Base-by-base conservation (phyloP, 2,888 invertebrate species). In the Folsomia candida region DNA sequence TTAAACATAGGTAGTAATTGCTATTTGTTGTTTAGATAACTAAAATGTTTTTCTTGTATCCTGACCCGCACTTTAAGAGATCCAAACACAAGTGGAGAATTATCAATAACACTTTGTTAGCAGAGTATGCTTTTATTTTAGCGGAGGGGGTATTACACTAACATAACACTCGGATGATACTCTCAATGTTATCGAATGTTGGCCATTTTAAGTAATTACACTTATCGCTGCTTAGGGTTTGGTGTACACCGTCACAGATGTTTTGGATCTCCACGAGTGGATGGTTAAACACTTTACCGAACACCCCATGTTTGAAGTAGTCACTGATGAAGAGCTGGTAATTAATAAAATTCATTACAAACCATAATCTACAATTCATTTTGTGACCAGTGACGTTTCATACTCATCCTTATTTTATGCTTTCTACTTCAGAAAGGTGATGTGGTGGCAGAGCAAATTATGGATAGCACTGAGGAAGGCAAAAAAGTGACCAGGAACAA, bases 11-110 rank as follows among this genome's bases (percentile, higher is more conserved):
- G 14, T 47, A 47, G 11, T 9, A 22, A 57, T 27, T 2, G 3
- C 22, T 27, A 3, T 62, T 25, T 26, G 9, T 79, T 70, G 88
- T 87, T 77, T 85, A 97, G 91, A 85, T 98, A 58, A 89, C 89
- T 74, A 97, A 97, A 85, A 94, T 99, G 91, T 99, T 99, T 84
- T 98, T 99, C 84, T 85, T 99, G 22, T 99, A 97, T 84, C 99
- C 99, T 26, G 99, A 99, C 85, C 99, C 99, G 29, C 99, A 99
- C 85, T 99, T 99, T 83, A 99, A 99, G 83, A 95, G 91, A 82
- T 91, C 96, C 0, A 99, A 99, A 85, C 97, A 98, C 82, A 99
- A 99, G 84, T 99, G 99, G 99, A 87, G 99, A 72, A 99, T 99
- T 74, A 94, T 99, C 75, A 98, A 94, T 82, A 89, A 91, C 80